Evolutionary conservation across 2,113 vertebrate species (phyloP).

Genomic region (Globicephala melas): DNA sequence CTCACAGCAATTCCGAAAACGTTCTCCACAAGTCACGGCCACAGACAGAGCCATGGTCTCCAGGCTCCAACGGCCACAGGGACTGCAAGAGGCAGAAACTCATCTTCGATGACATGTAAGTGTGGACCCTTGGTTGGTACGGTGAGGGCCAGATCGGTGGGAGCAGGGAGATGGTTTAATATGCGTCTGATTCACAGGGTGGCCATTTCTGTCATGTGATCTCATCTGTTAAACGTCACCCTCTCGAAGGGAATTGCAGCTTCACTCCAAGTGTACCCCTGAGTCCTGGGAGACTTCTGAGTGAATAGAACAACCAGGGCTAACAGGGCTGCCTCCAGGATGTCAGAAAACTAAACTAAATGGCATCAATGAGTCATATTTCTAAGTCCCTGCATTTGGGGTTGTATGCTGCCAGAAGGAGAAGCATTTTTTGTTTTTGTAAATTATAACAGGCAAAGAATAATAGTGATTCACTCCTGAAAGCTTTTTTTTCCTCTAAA

Average conservation of each 20-base stretch:
- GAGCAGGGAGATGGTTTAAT: neutral
- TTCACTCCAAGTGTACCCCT: neutral
- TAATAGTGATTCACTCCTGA: neutral
- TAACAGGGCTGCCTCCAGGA: neutral
- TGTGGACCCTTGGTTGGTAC: constrained; percentile 31
- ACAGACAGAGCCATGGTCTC: constrained; percentile 83
- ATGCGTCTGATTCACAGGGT: neutral
- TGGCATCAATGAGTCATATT: neutral
- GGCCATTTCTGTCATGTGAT: neutral
- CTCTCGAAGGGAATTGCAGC: neutral
- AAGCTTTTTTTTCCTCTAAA: neutral
- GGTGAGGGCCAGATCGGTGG: neutral
- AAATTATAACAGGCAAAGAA: neutral
- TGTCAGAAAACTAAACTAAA: neutral
- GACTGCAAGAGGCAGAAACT: constrained; percentile 85
- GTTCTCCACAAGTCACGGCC: constrained; percentile 79
- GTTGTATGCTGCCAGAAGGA: neutral
- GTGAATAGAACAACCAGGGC: neutral
- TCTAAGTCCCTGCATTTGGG: neutral
- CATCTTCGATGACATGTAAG: constrained; percentile 86
- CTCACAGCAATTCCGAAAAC: constrained; percentile 80
- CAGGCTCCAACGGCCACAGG: constrained; percentile 77
- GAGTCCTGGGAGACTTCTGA: neutral
- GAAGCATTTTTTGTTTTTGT: neutral
- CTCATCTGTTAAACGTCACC: neutral